These are phyloP conservation scores for Acrocera orbiculus DNA, from an alignment of 2,888 invertebrate species.

Conservation along the genomic window DNA sequence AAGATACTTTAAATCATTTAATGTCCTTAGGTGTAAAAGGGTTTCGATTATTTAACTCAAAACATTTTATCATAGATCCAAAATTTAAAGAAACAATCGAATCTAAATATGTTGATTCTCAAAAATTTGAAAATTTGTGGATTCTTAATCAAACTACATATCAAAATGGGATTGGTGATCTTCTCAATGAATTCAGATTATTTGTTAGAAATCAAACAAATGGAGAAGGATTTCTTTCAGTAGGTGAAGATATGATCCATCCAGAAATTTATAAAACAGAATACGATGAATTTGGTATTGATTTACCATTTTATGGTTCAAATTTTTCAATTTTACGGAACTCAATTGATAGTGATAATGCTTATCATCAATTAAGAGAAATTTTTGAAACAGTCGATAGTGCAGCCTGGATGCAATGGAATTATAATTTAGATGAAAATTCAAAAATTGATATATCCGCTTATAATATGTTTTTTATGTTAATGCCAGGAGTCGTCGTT, in stretches of 20 bases:
- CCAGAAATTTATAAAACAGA: slow-evolving; percentile 21
- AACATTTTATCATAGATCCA: slow-evolving; percentile 47
- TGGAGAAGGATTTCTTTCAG: slow-evolving; percentile 30
- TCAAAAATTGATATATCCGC: slow-evolving; percentile 23
- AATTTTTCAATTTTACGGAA: slow-evolving; percentile 17
- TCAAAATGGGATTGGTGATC: slow-evolving; percentile 36
- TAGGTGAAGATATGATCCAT: slow-evolving; percentile 23
- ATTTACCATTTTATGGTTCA: slow-evolving; percentile 26
- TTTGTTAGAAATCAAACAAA: slow-evolving; percentile 40
- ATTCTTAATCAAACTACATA: slow-evolving; percentile 46
- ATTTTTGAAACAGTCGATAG: slow-evolving; percentile 18
- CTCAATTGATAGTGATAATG: slow-evolving; percentile 15
- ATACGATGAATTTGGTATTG: slow-evolving; percentile 20
- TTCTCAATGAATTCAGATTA: slow-evolving; percentile 45
- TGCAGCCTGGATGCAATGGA: slow-evolving; percentile 28
- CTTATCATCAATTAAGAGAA: slow-evolving; percentile 17
- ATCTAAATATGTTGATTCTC: no score
- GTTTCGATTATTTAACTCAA: slow-evolving; percentile 47
- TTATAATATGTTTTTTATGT: slow-evolving; percentile 47
- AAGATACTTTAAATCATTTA: slow-evolving; percentile 50
- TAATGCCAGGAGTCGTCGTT: slow-evolving; percentile 65
- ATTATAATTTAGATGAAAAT: slow-evolving; percentile 18
- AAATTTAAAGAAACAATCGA: no score
- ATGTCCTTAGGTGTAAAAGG: slow-evolving; percentile 63
- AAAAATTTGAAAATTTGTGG: no score